Conservation (phyloP, 2,113 vertebrate species). For the Typhlomys cinereus region DNA sequence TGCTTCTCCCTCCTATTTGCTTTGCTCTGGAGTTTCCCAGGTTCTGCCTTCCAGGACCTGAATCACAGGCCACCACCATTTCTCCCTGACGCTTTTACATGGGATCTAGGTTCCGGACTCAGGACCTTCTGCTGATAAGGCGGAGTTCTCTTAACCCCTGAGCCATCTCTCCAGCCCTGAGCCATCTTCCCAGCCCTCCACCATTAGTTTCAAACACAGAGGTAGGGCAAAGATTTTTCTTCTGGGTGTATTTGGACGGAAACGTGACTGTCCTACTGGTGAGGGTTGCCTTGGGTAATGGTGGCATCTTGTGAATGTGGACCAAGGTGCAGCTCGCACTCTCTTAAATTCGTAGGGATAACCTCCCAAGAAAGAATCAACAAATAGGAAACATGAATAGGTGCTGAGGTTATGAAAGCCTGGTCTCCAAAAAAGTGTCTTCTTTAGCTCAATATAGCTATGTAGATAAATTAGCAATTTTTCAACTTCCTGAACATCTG, state of each 20-base stretch:
- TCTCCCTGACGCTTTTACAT: too few species aligned
- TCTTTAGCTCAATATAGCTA: neutral
- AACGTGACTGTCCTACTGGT: neutral
- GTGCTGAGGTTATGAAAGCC: neutral
- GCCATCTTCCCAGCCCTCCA: neutral
- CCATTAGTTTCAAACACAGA: neutral
- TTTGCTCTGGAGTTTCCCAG: too few species aligned
- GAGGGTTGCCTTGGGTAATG: too few species aligned
- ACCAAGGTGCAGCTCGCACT: neutral
- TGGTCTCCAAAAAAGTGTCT: neutral
- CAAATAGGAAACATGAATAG: neutral
- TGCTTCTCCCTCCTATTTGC: too few species aligned
- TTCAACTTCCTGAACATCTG: neutral
- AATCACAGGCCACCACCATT: too few species aligned
- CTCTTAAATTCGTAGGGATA: too few species aligned
- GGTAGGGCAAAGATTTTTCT: neutral
- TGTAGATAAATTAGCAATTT: neutral
- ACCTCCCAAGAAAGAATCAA: neutral
- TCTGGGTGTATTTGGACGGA: neutral
- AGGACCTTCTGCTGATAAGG: too few species aligned
- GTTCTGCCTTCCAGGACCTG: too few species aligned
- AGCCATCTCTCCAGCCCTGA: neutral
- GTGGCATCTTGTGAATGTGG: neutral
- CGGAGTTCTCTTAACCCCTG: too few species aligned
- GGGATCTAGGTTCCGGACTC: too few species aligned